Evolutionary conservation across 1,140 invertebrate species (phyloP).

Genomic region (Drosophila sp.): DNA sequence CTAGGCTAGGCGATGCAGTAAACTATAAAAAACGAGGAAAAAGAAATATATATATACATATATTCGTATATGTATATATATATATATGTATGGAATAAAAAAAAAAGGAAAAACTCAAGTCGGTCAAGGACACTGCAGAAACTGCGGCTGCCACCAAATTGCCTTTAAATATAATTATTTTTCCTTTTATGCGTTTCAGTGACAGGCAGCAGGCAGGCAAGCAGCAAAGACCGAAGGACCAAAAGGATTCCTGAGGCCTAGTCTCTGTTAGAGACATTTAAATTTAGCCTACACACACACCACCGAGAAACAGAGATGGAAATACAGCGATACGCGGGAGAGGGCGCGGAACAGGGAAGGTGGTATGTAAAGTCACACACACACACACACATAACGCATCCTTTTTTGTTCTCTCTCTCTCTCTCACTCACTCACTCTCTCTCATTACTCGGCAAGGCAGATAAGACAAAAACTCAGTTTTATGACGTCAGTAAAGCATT

Average conservation of each 20-base stretch:
- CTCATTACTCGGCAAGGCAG: slow-evolving; percentile 61
- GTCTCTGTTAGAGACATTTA: slow-evolving; percentile 69
- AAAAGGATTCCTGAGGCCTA: slow-evolving; percentile 14
- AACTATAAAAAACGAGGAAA: neutral
- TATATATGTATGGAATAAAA: slow-evolving; percentile 19
- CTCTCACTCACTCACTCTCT: neutral
- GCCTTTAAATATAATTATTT: slow-evolving; percentile 82
- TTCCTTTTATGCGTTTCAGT: slow-evolving; percentile 59
- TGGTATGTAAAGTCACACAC: slow-evolving; percentile 2
- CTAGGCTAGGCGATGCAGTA: neutral
- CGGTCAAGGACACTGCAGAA: slow-evolving; percentile 80
- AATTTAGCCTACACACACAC: slow-evolving; percentile 61
- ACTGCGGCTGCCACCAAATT: slow-evolving; percentile 74
- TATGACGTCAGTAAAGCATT: slow-evolving; percentile 80
- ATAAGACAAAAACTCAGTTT: slow-evolving; percentile 79
- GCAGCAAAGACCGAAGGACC: slow-evolving; percentile 54
- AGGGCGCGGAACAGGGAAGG: neutral
- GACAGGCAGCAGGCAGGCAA: slow-evolving; percentile 57
- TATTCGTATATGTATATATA: slow-evolving; percentile 20
- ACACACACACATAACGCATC: slow-evolving; percentile 45
- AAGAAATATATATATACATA: slow-evolving; percentile 9
- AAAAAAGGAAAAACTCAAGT: slow-evolving; percentile 45
- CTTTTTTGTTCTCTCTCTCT: slow-evolving; percentile 22
- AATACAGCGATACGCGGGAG: neutral
- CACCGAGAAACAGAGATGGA: slow-evolving; percentile 1